Evolutionary conservation across 2,888 invertebrate species (phyloP), one percentile per base, ranked within the genome.

Genomic region (Tridacna gigas): DNA sequence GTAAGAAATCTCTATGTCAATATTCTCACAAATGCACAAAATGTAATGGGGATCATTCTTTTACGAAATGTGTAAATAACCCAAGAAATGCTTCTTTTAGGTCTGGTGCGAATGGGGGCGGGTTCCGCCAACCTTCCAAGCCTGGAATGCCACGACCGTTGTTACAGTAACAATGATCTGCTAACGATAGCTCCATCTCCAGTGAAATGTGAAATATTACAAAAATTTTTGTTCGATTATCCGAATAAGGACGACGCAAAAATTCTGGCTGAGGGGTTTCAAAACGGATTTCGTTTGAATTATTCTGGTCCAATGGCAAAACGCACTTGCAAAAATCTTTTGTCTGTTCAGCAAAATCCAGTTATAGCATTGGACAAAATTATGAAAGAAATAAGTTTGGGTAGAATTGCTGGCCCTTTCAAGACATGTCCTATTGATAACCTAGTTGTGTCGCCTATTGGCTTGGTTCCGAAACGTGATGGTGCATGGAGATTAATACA

Each of bases 351-450:
- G n/a, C n/a, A n/a, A n/a, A n/a, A n/a, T n/a, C n/a, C n/a, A n/a
- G n/a, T n/a, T n/a, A n/a, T n/a, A n/a, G n/a, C n/a, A n/a, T n/a
- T n/a, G n/a, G n/a, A n/a, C n/a, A n/a, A n/a, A n/a, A n/a, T n/a
- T n/a, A n/a, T n/a, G n/a, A n/a, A n/a, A n/a, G n/a, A n/a, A n/a
- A n/a, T n/a, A n/a, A n/a, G 66, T 15, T 56, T 20, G 26, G 76
- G 77, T 48, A 26, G 82, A 28, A 45, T 69, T 18, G 71, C 71
- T 12, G 81, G 82, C 26, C 84, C 79, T 11, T 85, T 82, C 63
- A 13, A 61, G 22, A 18, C 13, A 0, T n/a, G 73, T 11, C 74
- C 81, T 61, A 67, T 84, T 37, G 12, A 22, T 37, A 75, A 80
- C 71, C 67, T 82, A 51, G 45, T 28, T 20, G 18, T 63, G 4